These are phyloP conservation scores for Struthidea cinerea DNA, from an alignment of 2,113 vertebrate genomes.

Conservation along the genomic window DNA sequence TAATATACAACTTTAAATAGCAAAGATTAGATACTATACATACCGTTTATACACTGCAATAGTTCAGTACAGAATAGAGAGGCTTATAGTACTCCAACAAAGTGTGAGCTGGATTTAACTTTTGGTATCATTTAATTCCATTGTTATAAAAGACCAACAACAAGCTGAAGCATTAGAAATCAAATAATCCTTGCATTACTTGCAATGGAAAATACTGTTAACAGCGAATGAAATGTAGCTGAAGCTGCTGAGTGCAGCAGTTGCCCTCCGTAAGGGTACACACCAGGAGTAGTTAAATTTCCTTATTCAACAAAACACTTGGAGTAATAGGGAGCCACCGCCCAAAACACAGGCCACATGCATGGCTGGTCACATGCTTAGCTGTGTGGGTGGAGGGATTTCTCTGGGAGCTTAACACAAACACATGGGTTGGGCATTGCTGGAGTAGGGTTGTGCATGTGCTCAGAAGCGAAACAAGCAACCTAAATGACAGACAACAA, in stretches of 20 bases:
- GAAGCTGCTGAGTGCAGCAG: not conserved
- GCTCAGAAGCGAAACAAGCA: not conserved
- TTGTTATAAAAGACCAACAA: not conserved
- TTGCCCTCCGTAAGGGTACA: not conserved
- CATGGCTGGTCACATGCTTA: not conserved
- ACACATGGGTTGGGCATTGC: not conserved
- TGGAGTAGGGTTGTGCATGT: not conserved
- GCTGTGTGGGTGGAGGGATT: not conserved
- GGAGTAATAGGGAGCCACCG: not conserved
- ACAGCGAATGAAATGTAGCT: not conserved
- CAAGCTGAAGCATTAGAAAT: not conserved
- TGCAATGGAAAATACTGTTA: not conserved
- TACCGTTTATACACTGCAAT: not conserved
- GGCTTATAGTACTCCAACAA: not conserved
- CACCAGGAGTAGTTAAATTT: not conserved
- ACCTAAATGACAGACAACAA: rapidly evolving
- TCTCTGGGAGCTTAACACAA: not conserved
- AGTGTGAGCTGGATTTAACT: not conserved
- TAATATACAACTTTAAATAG: not conserved
- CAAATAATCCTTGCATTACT: not conserved
- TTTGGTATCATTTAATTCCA: not conserved
- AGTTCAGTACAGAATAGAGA: not conserved
- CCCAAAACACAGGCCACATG: not conserved
- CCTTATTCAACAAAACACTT: not conserved
- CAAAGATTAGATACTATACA: not conserved